Base-by-base conservation (phyloP, 92 coral and sea anemone species). In the Palythoa caribaeorum region DNA sequence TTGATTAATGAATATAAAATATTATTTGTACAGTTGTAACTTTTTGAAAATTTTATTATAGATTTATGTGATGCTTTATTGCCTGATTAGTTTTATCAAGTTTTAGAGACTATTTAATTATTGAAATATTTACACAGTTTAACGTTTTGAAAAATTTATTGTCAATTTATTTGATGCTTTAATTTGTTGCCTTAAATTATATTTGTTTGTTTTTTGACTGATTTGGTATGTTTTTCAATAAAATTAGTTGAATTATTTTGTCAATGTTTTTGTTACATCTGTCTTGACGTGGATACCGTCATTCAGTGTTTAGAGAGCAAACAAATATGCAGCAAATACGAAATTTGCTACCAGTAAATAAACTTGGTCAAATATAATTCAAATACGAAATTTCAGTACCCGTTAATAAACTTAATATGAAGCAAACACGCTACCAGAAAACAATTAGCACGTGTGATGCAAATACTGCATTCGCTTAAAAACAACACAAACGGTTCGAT, bases 141-240 rank as follows among this genome's bases (percentile, higher is more conserved):
- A 72, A 72, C 77, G 38, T 72, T 15, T 72, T 72, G 77, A 72
- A 72, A 72, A 15, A 19, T 21, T 71, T 71, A 71, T 71, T 8
- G 19, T 66, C 50, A 38, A 71, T 36, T 71, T 38, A 71, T 71
- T 72, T 21, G 35, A 21, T 69, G 40, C 73, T 72, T 72, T 72
- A 39, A 38, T 72, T 72, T 38, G 38, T 72, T 72, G 77, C 77
- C 77, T 72, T 28, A 72, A 72, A 72, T 72, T 72, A 38, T 72
- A 53, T 72, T 14, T 72, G 16, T 60, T 74, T 74, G 78, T 74
- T 47, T 74, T 74, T 74, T 74, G 78, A 74, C 78, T 74, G 78
- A 74, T 74, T 74, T 72, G 53, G 52, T 74, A 74, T 44, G 47
- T 71, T 71, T 71, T 74, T 60, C 55, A 74, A 74, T 48, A 74